A percentile compares a stretch with the other conserved stretches of the same genome.
Conservation (phyloP, 2,797 vertebrate species). For the Pagetopsis macropterus region DNA sequence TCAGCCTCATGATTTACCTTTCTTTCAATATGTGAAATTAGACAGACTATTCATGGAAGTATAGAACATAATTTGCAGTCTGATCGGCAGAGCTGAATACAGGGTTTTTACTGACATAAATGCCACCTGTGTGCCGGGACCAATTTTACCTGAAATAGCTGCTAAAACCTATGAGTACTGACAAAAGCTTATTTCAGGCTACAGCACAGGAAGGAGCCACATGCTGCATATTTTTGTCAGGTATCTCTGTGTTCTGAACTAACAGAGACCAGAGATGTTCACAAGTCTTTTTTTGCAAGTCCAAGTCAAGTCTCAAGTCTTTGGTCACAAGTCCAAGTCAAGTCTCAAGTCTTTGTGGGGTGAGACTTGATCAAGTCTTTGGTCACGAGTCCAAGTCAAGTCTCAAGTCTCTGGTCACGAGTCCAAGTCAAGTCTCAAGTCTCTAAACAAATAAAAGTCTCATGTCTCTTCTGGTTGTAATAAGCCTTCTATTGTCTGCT, state of each 20-base stretch:
- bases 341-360: too few relatives aligned
- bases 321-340: too few relatives aligned
- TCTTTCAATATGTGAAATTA: conserved; percentile 13
- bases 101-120: not conserved
- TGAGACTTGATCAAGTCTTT: too few relatives aligned
- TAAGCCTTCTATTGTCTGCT: too few relatives aligned
- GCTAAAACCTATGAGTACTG: not conserved
- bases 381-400: too few relatives aligned
- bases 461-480: too few relatives aligned
- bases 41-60: not conserved
- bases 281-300: too few relatives aligned
- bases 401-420: too few relatives aligned
- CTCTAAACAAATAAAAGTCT: too few relatives aligned
- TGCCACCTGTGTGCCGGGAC: not conserved
- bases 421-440: too few relatives aligned
- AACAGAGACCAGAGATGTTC: too few relatives aligned
- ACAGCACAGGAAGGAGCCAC: not conserved
- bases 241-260: not conserved
- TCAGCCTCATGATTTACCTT: not conserved
- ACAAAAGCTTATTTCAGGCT: conserved; percentile 8
- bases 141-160: conserved; percentile 5
- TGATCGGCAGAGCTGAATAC: conserved; percentile 19
- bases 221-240: conserved; percentile 1
- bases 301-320: too few relatives aligned
- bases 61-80: not conserved